Evolutionary conservation across 2,113 vertebrate species (phyloP), one percentile per base, ranked within the genome.

Genomic region (Callocephalon fimbriatum): DNA sequence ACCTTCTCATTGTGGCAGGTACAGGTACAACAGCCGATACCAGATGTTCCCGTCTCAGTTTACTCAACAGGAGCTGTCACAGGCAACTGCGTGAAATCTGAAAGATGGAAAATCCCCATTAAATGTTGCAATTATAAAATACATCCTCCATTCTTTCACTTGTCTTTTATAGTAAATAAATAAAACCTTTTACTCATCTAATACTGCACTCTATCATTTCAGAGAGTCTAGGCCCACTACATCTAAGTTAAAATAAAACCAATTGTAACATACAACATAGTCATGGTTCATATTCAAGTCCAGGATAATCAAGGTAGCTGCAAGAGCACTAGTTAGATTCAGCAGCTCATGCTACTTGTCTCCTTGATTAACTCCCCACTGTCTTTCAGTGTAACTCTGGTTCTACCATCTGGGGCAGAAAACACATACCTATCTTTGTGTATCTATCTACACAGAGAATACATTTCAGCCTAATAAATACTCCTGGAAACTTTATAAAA

Each of bases 1-100:
- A 97, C 95, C 92, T 94, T 95, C 67, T 96, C 96, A 97, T 97
- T 4, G 2, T 75, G 82, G 93, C 72, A 83, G 92, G 70, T 82
- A 89, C 15, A 56, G 91, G 95, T 72, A 40, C 58, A 70, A 45
- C 66, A 82, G 88, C n/a, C 7, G 37, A 85, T 29, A 79, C n/a
- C 35, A 80, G 78, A 68, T 29, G 84, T 79, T 88, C 86, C 77
- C 14, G 54, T 86, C 95, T 61, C 63, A 48, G 54, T 81, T 92
- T 85, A 78, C 42, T 85, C 86, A 86, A 75, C 21, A 92, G 91
- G 44, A 93, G 77, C 44, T 51, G 79, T 93, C 87, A 84, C 87
- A 80, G 86, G 71, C 74, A 92, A 85, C 31, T 17, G 50, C 3
- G 1, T 4, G 31, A 88, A 95, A 95, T 56, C 79, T 92, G 78